Conservation (phyloP, 2,888 invertebrate genomes). For the Tryphoninae sp. region DNA sequence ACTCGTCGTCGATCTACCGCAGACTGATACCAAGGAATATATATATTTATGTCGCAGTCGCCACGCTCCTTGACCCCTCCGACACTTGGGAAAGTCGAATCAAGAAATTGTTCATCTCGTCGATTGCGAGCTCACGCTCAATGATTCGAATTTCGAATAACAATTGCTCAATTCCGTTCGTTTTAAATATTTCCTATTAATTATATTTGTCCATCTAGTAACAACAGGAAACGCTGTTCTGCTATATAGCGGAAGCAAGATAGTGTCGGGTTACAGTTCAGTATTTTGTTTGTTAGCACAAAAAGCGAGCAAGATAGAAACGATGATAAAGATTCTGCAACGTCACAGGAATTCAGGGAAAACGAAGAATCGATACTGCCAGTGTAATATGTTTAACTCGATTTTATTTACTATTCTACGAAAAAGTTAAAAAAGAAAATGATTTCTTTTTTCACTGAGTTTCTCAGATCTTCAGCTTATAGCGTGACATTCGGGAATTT, state of each 20-base stretch:
- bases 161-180: background rate
- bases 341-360: slow-evolving; percentile 14
- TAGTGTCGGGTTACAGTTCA: slow-evolving; percentile 9
- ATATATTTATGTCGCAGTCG: slow-evolving; percentile 54
- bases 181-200: background rate
- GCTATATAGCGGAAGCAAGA: background rate
- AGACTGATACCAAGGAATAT: slow-evolving; percentile 64
- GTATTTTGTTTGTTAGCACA: slow-evolving; percentile 2
- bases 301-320: background rate
- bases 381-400: background rate
- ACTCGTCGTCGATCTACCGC: slow-evolving; percentile 46
- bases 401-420: background rate
- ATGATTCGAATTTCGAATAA: background rate
- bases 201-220: background rate
- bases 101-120: background rate
- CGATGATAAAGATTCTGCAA: background rate
- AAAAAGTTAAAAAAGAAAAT: background rate
- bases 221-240: background rate
- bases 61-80: slow-evolving; percentile 52
- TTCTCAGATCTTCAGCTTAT: background rate
- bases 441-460: background rate
- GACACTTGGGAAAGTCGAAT: background rate
- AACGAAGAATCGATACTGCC: slow-evolving; percentile 8
- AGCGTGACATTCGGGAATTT: slow-evolving; percentile 46
- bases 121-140: background rate